Evolutionary conservation across 2,888 invertebrate species (phyloP).

Genomic region (Dysmachus trigonus): DNA sequence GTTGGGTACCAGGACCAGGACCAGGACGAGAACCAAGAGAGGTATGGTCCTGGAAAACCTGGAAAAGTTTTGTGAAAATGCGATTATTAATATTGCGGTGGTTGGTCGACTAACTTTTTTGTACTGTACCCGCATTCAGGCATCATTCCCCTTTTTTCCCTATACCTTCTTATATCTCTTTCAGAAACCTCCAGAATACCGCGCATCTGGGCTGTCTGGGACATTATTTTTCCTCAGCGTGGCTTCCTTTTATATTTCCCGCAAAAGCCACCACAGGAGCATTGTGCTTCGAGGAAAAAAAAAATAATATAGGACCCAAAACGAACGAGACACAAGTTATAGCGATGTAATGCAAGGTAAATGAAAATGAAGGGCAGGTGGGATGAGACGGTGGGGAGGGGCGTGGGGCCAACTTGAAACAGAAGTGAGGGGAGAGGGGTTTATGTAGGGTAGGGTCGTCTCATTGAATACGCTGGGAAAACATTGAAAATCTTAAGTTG

Average conservation of each 20-base stretch:
- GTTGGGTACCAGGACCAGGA: not conserved
- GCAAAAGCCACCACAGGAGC: not conserved
- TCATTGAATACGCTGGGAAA: slow-evolving; percentile 8
- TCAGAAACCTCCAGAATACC: not conserved
- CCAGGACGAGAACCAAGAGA: too few species aligned
- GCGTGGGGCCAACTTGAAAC: not conserved
- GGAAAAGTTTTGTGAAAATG: slow-evolving; percentile 26
- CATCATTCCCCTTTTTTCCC: not conserved
- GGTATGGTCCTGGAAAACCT: not conserved
- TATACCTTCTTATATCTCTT: not conserved
- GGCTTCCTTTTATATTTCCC: slow-evolving; percentile 1
- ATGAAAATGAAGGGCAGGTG: not conserved
- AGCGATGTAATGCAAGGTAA: slow-evolving; percentile 7
- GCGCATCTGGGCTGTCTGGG: not conserved
- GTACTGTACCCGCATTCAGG: not conserved
- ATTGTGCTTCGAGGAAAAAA: not conserved
- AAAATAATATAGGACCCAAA: not conserved
- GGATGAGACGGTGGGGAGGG: not conserved
- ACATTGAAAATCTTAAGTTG: slow-evolving; percentile 30
- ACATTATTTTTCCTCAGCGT: slow-evolving; percentile 31
- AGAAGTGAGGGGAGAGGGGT: not conserved
- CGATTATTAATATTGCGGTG: slow-evolving; percentile 29
- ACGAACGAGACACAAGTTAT: not conserved
- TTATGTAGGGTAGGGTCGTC: not conserved
- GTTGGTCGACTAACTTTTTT: slow-evolving; percentile 1